These are phyloP conservation scores for Scotopteryx bipunctaria DNA, from an alignment of 2,888 invertebrate genomes.

Conservation along the genomic window DNA sequence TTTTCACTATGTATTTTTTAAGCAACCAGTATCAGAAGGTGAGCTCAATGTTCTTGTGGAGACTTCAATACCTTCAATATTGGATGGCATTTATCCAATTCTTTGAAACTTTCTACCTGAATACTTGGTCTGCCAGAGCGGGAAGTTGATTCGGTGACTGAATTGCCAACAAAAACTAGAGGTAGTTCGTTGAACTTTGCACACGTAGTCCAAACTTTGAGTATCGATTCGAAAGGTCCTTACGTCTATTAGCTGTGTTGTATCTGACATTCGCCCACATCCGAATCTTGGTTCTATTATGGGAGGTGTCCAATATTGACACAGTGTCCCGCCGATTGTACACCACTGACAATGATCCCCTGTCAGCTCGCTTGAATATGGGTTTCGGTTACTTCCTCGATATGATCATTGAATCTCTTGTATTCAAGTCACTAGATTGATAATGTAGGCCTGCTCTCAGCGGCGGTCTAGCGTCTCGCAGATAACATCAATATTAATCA, in stretches of 20 bases:
- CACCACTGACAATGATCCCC: slow-evolving; percentile 68
- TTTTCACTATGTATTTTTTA: slow-evolving; percentile 81
- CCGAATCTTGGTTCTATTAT: slow-evolving; percentile 63
- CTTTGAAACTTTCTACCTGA: not conserved
- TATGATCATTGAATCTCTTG: slow-evolving; percentile 41
- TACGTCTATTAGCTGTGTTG: slow-evolving; percentile 62
- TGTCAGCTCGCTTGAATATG: slow-evolving; percentile 64
- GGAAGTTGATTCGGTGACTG: slow-evolving; percentile 4
- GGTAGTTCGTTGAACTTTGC: slow-evolving; percentile 23
- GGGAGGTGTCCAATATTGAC: slow-evolving; percentile 74
- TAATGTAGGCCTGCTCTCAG: slow-evolving; percentile 19
- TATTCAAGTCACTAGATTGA: slow-evolving; percentile 27
- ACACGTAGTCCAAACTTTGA: slow-evolving; percentile 42
- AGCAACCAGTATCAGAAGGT: slow-evolving; percentile 52
- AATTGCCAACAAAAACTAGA: slow-evolving; percentile 6
- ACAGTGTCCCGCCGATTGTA: slow-evolving; percentile 68
- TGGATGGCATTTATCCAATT: slow-evolving; percentile 8
- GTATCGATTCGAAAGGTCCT: slow-evolving; percentile 60
- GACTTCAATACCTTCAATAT: slow-evolving; percentile 10
- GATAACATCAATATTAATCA: slow-evolving; percentile 67
- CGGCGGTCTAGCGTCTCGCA: slow-evolving; percentile 31
- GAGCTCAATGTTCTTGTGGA: slow-evolving; percentile 43
- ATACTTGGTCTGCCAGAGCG: not conserved
- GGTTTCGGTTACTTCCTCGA: slow-evolving; percentile 54
- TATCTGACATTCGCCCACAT: slow-evolving; percentile 64